These are phyloP conservation scores for Linurgus olivaceus DNA, from an alignment of 2,797 vertebrate species.

Conservation along the genomic window DNA sequence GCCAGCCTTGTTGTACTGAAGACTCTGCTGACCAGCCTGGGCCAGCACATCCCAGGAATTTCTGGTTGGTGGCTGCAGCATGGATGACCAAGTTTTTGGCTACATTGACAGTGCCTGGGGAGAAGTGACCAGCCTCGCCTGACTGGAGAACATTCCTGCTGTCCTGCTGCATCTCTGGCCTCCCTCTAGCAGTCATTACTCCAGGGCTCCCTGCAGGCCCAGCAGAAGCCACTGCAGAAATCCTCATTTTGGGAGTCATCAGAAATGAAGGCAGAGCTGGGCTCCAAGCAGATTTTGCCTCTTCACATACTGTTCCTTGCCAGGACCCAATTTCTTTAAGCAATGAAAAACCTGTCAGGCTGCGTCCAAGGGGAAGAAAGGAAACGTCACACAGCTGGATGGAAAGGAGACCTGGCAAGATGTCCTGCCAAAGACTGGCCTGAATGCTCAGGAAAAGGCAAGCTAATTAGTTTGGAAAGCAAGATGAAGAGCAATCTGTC, in stretches of 20 bases:
- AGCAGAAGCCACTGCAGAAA: neutral
- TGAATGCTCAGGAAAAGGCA: neutral
- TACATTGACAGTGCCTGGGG: neutral
- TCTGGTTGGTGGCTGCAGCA: neutral
- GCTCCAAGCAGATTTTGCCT: neutral
- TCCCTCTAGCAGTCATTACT: neutral
- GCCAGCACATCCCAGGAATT: neutral
- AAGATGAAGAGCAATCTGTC: neutral
- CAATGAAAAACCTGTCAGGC: neutral
- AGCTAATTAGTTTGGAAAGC: neutral
- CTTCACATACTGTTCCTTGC: neutral
- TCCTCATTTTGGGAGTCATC: fast-evolving
- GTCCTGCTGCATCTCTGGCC: neutral
- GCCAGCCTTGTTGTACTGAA: neutral
- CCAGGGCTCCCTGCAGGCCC: neutral
- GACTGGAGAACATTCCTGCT: neutral
- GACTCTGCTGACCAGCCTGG: neutral
- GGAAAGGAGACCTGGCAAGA: neutral
- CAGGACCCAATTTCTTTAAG: neutral
- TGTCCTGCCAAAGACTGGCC: neutral
- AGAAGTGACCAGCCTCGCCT: neutral
- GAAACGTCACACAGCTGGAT: neutral
- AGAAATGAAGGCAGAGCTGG: neutral
- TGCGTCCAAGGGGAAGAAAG: neutral
- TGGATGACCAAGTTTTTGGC: neutral